phyloP scores from a whole-genome alignment of 2,113 vertebrate genomes.

The Rhinopithecus roxellana region DNA sequence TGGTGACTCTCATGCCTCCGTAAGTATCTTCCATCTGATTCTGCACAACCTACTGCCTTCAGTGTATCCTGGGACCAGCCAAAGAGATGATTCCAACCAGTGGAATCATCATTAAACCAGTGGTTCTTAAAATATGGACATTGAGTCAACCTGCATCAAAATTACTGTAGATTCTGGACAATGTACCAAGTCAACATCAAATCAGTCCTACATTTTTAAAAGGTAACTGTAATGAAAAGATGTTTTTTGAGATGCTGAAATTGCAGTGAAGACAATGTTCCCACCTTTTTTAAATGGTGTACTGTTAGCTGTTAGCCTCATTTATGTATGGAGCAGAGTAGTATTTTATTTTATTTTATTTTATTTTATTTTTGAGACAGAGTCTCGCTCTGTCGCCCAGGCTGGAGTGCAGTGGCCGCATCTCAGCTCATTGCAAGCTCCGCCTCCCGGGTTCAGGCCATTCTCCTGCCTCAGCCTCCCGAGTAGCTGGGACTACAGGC shows the following conservation, averaged over 20 bases:
- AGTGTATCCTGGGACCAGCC: not conserved
- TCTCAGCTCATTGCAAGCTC: no score
- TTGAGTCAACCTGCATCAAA: not conserved
- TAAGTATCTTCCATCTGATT: not conserved
- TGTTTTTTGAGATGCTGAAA: not conserved
- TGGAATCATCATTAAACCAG: not conserved
- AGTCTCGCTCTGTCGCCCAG: no score
- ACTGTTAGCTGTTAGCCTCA: not conserved
- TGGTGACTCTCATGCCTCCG: not conserved
- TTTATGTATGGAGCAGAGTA: not conserved
- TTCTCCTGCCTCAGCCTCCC: no score
- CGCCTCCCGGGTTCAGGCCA: no score
- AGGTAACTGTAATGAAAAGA: not conserved
- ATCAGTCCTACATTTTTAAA: not conserved
- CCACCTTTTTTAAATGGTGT: not conserved
- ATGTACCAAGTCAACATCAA: not conserved
- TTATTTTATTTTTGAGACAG: no score
- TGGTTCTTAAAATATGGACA: not conserved
- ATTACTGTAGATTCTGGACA: conserved; percentile 10
- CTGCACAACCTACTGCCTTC: not conserved
- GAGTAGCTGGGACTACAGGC: no score
- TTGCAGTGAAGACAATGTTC: not conserved
- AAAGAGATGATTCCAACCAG: not conserved
- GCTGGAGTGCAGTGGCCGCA: no score
- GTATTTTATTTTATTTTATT: not conserved